Evolutionary conservation across 2,888 invertebrate genomes (phyloP).

Genomic region (Altica lythri): DNA sequence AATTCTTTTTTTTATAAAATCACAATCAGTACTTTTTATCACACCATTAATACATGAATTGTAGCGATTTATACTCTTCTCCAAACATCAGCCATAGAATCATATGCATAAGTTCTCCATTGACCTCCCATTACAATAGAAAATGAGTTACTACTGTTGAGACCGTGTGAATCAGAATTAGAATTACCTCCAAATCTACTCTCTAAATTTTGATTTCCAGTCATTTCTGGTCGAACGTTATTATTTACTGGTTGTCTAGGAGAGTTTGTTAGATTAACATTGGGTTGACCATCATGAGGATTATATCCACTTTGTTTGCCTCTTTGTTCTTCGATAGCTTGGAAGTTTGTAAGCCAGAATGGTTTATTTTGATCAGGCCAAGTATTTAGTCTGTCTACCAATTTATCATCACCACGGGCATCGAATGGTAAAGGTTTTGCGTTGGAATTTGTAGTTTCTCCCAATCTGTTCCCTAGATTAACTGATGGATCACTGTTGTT

Average conservation of each 20-base stretch:
- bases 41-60: too few species aligned
- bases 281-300: background rate
- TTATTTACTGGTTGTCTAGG: too few species aligned
- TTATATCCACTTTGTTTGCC: conserved; percentile 14
- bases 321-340: conserved; percentile 61
- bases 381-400: conserved; percentile 66
- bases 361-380: conserved; percentile 72
- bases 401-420: conserved; percentile 66
- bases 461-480: conserved; percentile 59
- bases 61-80: background rate
- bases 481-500: background rate
- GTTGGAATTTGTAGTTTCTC: conserved; percentile 56
- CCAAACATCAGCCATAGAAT: conserved; percentile 11
- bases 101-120: conserved; percentile 16
- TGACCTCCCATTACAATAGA: background rate
- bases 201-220: background rate
- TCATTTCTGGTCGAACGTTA: too few species aligned
- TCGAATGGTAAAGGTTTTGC: conserved; percentile 63
- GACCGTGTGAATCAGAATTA: too few species aligned
- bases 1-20: too few species aligned
- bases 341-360: conserved; percentile 75
- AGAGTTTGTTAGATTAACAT: background rate
- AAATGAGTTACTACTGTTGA: conserved; percentile 1
- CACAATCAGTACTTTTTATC: too few species aligned
- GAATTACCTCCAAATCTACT: conserved; percentile 12